A percentile compares a stretch with the other conserved stretches of the same genome.
Conservation (phyloP, 2,888 invertebrate species). For the Eilema sororculum region DNA sequence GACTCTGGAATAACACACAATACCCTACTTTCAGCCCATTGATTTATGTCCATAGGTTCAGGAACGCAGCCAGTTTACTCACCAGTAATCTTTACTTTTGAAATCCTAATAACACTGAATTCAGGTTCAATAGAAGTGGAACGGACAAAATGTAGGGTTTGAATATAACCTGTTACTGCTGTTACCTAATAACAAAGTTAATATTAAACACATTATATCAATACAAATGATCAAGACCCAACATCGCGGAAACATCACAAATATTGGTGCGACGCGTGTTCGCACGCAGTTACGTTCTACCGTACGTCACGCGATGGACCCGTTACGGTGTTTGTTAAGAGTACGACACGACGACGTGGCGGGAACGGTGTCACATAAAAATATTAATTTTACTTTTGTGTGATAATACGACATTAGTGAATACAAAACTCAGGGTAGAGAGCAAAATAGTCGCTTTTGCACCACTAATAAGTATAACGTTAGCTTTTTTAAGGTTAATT, state of each 20-base stretch:
- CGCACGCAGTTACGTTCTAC: slow-evolving; percentile 24
- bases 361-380: slow-evolving; percentile 11
- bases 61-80: no score
- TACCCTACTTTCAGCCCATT: no score
- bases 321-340: slow-evolving; percentile 43
- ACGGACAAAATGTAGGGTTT: not conserved
- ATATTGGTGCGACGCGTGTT: slow-evolving; percentile 37
- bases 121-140: no score
- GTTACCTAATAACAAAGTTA: not conserved
- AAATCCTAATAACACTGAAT: no score
- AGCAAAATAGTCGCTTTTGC: not conserved
- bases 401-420: not conserved
- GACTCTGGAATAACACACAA: no score
- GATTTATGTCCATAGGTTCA: no score
- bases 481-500: not conserved
- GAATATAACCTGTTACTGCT: not conserved
- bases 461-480: not conserved
- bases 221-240: not conserved
- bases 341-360: slow-evolving; percentile 32
- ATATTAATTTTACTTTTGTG: not conserved
- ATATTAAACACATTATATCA: slow-evolving; percentile 7
- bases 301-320: slow-evolving; percentile 38
- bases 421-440: not conserved
- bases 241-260: slow-evolving; percentile 26
- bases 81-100: no score